These are phyloP conservation scores for Oophaga pumilio DNA, from an alignment of 2,113 vertebrate species.

Conservation along the genomic window DNA sequence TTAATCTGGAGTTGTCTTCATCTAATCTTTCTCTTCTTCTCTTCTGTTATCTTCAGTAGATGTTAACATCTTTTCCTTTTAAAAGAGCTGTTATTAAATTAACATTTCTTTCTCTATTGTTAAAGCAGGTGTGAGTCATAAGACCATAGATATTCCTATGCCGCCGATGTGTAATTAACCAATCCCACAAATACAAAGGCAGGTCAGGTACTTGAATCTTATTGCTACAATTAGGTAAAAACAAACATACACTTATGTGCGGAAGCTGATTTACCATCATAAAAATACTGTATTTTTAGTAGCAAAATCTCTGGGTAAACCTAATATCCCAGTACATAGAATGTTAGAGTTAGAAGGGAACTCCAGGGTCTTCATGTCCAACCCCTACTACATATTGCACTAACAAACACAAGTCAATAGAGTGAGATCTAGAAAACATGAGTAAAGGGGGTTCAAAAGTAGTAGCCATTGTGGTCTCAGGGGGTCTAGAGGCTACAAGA, in stretches of 20 bases:
- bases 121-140: constrained; percentile 1
- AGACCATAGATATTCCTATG: neutral
- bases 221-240: neutral
- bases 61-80: neutral
- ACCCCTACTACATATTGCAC: too few species aligned
- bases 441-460: too few species aligned
- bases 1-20: neutral
- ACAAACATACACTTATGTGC: constrained; percentile 1
- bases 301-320: neutral
- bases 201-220: neutral
- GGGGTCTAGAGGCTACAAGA: neutral
- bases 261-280: neutral
- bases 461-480: neutral
- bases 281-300: neutral
- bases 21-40: neutral
- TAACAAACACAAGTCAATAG: too few species aligned
- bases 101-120: neutral
- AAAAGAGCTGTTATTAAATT: neutral
- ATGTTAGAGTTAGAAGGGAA: too few species aligned
- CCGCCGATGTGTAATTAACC: neutral
- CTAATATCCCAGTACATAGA: neutral
- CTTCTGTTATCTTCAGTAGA: neutral
- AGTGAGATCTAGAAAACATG: too few species aligned
- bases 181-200: neutral
- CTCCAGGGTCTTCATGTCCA: too few species aligned